phyloP scores from a whole-genome alignment of 2,888 invertebrate species.

The Nipponacmea schrenckii region DNA sequence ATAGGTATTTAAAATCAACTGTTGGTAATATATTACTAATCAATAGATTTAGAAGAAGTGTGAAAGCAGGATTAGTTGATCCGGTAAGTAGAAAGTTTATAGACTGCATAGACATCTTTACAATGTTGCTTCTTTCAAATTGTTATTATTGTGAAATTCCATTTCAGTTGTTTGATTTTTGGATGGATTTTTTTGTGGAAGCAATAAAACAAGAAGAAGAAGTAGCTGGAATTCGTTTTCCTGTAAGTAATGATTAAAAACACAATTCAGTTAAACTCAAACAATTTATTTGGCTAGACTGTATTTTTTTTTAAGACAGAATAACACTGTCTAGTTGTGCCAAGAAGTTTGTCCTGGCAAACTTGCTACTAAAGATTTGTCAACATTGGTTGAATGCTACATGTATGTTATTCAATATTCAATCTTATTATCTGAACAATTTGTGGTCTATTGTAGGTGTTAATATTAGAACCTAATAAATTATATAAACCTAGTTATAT shows the following conservation, averaged over 20 bases:
- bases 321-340: no score
- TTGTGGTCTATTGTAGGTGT: constrained; percentile 45
- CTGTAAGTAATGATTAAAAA: constrained; percentile 72
- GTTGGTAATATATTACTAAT: constrained; percentile 87
- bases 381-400: no score
- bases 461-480: constrained; percentile 87
- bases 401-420: no score
- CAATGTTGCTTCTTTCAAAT: no score
- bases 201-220: constrained; percentile 84
- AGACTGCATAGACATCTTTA: no score
- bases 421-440: neutral
- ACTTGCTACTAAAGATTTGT: no score
- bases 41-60: constrained; percentile 77
- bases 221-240: constrained; percentile 87
- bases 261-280: neutral
- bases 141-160: neutral
- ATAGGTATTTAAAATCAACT: constrained; percentile 82
- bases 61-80: constrained; percentile 25
- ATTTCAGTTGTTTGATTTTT: constrained; percentile 87
- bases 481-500: constrained; percentile 95
- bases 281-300: no score
- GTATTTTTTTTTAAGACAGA: no score
- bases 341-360: no score
- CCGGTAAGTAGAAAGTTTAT: neutral
- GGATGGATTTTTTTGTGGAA: constrained; percentile 98